Conservation (phyloP, 2,797 vertebrate genomes). For the Clarias fuscus region DNA sequence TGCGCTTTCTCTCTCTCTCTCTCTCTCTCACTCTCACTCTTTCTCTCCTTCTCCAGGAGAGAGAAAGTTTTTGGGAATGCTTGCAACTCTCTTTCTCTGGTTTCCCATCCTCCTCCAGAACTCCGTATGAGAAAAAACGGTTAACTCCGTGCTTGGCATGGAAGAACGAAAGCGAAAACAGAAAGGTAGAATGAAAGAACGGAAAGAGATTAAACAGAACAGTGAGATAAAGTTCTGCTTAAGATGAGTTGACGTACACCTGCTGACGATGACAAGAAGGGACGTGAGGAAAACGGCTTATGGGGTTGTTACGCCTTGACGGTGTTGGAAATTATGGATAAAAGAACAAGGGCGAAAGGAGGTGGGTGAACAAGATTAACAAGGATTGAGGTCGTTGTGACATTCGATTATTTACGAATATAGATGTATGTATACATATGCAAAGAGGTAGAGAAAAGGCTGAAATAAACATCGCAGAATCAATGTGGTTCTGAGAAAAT, state of each 20-base stretch:
- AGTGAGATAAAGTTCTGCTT: background rate
- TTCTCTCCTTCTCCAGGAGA: background rate
- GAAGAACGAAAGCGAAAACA: slow-evolving; percentile 5
- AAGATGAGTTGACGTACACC: slow-evolving; percentile 4
- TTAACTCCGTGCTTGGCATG: background rate
- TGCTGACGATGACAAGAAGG: slow-evolving; percentile 21
- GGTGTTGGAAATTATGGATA: background rate
- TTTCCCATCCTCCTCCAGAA: slow-evolving; percentile 28
- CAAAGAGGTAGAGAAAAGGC: background rate
- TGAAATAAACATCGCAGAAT: background rate
- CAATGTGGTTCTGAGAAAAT: background rate
- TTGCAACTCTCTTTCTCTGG: background rate
- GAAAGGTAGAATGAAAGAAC: background rate
- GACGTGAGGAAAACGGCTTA: background rate
- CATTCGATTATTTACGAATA: background rate
- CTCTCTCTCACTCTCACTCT: background rate
- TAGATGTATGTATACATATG: background rate
- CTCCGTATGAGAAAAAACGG: background rate
- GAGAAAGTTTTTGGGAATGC: slow-evolving; percentile 12
- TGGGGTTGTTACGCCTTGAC: too few species aligned
- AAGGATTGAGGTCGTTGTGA: background rate
- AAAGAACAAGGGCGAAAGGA: background rate
- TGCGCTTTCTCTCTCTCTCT: slow-evolving; percentile 21
- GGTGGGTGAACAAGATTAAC: background rate
- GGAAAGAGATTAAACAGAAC: background rate